A percentile compares a stretch with the other conserved stretches of the same genome.
Evolutionary conservation across 2,888 invertebrate species (phyloP).

Genomic region (Catocala fraxini): DNA sequence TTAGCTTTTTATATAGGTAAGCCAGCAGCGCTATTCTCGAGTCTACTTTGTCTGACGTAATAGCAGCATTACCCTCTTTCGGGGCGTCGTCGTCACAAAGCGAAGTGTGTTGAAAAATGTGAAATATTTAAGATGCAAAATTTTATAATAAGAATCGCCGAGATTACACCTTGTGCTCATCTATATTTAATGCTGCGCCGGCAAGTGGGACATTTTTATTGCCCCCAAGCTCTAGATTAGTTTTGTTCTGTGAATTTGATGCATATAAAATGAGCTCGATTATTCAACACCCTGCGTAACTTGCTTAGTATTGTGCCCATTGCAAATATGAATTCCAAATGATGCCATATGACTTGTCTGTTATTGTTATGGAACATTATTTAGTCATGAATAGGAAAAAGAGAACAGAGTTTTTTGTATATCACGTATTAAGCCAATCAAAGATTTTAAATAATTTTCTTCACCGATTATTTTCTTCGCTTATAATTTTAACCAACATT

Average conservation of each 20-base stretch:
- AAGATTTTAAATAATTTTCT: too few species aligned
- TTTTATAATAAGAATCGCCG: constrained; percentile 83
- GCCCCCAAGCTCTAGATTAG: constrained; percentile 83
- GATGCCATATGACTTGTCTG: constrained; percentile 59
- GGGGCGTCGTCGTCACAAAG: constrained; percentile 59
- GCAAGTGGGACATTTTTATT: constrained; percentile 86
- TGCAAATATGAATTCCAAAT: constrained; percentile 77
- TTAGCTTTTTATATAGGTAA: constrained; percentile 56
- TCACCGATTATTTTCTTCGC: too few species aligned
- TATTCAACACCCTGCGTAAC: constrained; percentile 78
- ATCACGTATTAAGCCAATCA: too few species aligned
- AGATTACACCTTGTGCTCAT: constrained; percentile 85
- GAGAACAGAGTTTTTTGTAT: too few species aligned
- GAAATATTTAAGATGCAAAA: constrained; percentile 82
- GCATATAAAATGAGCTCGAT: constrained; percentile 86
- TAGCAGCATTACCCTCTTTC: constrained; percentile 69
- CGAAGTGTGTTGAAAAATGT: constrained; percentile 79
- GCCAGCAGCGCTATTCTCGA: constrained; percentile 55
- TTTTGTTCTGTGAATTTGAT: constrained; percentile 87
- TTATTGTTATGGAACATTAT: constrained; percentile 8
- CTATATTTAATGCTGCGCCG: constrained; percentile 80
- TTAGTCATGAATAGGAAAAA: neutral
- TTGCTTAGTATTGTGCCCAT: constrained; percentile 66
- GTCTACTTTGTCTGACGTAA: constrained; percentile 71
- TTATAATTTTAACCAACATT: neutral